These are phyloP conservation scores for Drosophila kanekoi DNA, from an alignment of 2,888 invertebrate genomes.

Conservation along the genomic window DNA sequence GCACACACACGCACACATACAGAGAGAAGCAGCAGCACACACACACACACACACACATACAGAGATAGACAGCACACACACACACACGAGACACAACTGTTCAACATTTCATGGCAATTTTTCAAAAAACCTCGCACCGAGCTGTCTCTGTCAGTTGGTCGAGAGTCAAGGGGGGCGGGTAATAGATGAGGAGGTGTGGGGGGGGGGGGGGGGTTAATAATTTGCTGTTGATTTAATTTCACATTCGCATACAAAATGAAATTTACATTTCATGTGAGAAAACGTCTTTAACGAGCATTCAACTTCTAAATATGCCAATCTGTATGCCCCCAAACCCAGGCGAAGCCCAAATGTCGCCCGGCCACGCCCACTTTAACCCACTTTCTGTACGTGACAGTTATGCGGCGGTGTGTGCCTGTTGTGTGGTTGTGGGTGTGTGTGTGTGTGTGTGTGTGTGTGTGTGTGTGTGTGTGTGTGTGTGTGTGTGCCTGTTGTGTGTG, in stretches of 20 bases:
- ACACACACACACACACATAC: slow-evolving; percentile 4
- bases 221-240: slow-evolving; percentile 65
- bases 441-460: not conserved
- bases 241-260: slow-evolving; percentile 48
- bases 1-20: slow-evolving; percentile 1
- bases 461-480: not conserved
- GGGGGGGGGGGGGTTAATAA: slow-evolving; percentile 27
- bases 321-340: not conserved
- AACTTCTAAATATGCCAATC: slow-evolving; percentile 32
- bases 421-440: too few species aligned
- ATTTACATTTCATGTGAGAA: slow-evolving; percentile 53
- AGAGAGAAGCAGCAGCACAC: too few species aligned
- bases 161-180: too few species aligned
- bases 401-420: not conserved
- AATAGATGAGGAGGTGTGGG: too few species aligned
- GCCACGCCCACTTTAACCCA: not conserved
- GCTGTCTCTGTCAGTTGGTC: not conserved
- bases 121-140: not conserved
- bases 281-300: slow-evolving; percentile 25
- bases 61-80: slow-evolving; percentile 3
- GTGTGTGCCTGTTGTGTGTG: not conserved
- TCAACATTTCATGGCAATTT: slow-evolving; percentile 7
- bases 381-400: slow-evolving; percentile 2
- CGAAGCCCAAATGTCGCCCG: not conserved
- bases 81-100: slow-evolving; percentile 9